Percentiles rank a stretch among this genome's conserved stretches.
These are phyloP conservation scores for Danio rerio DNA, from an alignment of 2,113 vertebrate species.

Conservation along the genomic window GRCz12tu NC_133198.1:29364001-29364500, in stretches of 20 bases:
- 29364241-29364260: constrained; percentile 48
- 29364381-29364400: no score
- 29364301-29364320: not conserved
- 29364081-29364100: not conserved
- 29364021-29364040: no score
- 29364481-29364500: no score
- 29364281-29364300: constrained; percentile 60
- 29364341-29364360: not conserved
- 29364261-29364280: constrained; percentile 9
- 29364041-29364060: not conserved
- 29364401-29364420: no score
- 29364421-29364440: no score
- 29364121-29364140: not conserved
- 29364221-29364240: constrained; percentile 68
- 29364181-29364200: not conserved
- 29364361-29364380: no score
- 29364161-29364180: not conserved
- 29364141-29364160: constrained; percentile 29
- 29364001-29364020: constrained; percentile 26
- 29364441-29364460: no score
- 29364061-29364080: not conserved
- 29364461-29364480: no score
- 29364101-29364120: not conserved
- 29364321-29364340: constrained; percentile 2
- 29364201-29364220: constrained; percentile 34